Evolutionary conservation across 2,888 invertebrate genomes (phyloP).

Genomic region (Lasioglossum oenotherae): DNA sequence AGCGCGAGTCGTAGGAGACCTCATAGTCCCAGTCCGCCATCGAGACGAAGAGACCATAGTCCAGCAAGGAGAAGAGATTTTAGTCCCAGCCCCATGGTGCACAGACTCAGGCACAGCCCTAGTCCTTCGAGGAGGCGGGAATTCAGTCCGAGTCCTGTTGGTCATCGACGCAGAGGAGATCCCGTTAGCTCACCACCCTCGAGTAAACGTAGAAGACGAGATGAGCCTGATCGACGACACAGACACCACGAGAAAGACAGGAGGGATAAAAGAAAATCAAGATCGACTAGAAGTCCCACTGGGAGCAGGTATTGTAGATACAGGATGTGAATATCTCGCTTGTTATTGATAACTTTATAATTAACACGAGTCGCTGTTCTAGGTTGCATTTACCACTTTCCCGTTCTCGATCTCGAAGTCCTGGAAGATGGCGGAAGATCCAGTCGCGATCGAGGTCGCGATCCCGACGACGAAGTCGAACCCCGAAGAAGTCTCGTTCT

Average conservation of each 20-base stretch:
- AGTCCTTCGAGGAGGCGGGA: constrained; percentile 79
- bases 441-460: constrained; percentile 85
- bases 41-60: constrained; percentile 79
- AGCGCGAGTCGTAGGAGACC: constrained; percentile 76
- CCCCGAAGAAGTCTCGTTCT: constrained; percentile 84
- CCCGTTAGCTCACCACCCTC: constrained; percentile 81
- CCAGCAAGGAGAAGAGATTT: constrained; percentile 80
- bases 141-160: constrained; percentile 77
- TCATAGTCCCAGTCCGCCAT: constrained; percentile 81
- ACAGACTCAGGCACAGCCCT: constrained; percentile 79
- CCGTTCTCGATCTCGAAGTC: constrained; percentile 87
- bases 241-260: constrained; percentile 85
- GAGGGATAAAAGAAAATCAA: constrained; percentile 84
- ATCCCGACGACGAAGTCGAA: constrained; percentile 83
- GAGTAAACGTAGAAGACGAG: constrained; percentile 83
- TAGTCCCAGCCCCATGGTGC: constrained; percentile 77
- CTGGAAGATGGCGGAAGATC: constrained; percentile 85
- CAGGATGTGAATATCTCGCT: background rate
- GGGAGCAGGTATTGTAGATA: constrained; percentile 73
- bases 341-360: background rate
- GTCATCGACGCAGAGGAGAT: constrained; percentile 79
- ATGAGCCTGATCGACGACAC: constrained; percentile 84
- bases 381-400: constrained; percentile 79
- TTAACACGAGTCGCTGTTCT: constrained; percentile 25
- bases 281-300: constrained; percentile 80